Base-by-base conservation (phyloP, 2,888 invertebrate species). In the Tillus elongatus region DNA sequence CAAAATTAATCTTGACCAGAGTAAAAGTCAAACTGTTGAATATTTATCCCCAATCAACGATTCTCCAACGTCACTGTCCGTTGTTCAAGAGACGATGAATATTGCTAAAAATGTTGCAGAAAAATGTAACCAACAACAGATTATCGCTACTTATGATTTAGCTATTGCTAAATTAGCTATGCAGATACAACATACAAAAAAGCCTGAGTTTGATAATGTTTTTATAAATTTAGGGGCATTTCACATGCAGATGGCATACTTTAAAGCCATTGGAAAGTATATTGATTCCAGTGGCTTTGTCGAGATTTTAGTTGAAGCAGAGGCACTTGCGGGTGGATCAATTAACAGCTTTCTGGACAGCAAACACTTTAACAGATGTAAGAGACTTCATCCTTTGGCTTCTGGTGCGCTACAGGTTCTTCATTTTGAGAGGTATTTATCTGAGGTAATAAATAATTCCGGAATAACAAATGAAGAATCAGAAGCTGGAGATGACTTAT, bases 341-440 rank as follows among this genome's bases (percentile, higher is more conserved):
- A 42, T 51, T 34, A 47, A 50, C 41, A 46, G 56, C 13, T 59
- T 59, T 39, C 40, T 60, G 6, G 50, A 51, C 10, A 44, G 60
- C 35, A 60, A 60, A 33, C 53, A 59, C 42, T 60, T 57, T 29
- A 61, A 60, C 47, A 50, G 58, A 1, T 58, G 59, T 33, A 58
- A 59, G 42, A 51, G 57, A 1, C 30, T 58, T 30, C 56, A 59
- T 46, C 56, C 58, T 3, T 37, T 59, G 26, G 35, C 41, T 3
- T 16, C 53, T 39, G 46, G 32, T 10, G 56, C 48, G 13, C 44
- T 57, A 13, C 51, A 58, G 42, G 44, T 49, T 19, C 36, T 58
- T 27, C 57, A 56, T 47, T 57, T 60, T 40, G 43, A 56, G 44
- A 14, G 43, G 19, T 58, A 48, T 51, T 48, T 54, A 11, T 28